A percentile compares a stretch with the other conserved stretches of the same genome.
phyloP scores from a whole-genome alignment of 2,113 vertebrate genomes.

The Sporophila hypoxantha region DNA sequence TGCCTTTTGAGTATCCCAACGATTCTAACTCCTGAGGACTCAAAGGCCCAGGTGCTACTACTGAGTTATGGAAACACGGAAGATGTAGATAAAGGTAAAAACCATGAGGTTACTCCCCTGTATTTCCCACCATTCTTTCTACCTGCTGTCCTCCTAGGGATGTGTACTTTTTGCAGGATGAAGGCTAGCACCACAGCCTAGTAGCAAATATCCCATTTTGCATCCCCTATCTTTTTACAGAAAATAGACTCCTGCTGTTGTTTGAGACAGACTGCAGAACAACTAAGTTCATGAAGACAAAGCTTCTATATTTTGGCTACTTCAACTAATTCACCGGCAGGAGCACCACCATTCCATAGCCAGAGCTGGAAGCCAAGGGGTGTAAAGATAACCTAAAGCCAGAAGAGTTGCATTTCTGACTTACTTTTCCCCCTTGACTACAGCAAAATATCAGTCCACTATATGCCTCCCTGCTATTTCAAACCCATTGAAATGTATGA shows the following conservation, averaged over 20 bases:
- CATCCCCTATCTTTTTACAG: background rate
- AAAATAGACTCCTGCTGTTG: background rate
- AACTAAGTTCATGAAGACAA: background rate
- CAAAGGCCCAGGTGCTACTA: background rate
- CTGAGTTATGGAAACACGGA: background rate
- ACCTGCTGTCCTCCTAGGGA: background rate
- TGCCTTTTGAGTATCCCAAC: fast-evolving
- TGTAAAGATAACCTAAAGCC: background rate
- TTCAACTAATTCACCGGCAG: background rate
- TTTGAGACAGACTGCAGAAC: background rate
- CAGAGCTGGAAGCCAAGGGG: fast-evolving
- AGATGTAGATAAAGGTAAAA: background rate
- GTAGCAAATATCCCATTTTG: background rate
- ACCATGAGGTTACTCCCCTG: background rate
- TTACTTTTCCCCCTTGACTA: background rate
- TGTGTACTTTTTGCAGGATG: background rate
- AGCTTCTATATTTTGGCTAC: background rate
- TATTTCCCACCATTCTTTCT: background rate
- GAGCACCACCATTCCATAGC: background rate
- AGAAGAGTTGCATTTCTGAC: background rate
- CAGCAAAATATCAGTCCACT: background rate
- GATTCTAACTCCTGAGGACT: background rate
- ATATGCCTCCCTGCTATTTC: background rate
- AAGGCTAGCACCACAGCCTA: background rate
- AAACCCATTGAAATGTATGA: background rate